phyloP scores from a whole-genome alignment of 2,888 invertebrate species.

The Leptinotarsa haldemani region DNA sequence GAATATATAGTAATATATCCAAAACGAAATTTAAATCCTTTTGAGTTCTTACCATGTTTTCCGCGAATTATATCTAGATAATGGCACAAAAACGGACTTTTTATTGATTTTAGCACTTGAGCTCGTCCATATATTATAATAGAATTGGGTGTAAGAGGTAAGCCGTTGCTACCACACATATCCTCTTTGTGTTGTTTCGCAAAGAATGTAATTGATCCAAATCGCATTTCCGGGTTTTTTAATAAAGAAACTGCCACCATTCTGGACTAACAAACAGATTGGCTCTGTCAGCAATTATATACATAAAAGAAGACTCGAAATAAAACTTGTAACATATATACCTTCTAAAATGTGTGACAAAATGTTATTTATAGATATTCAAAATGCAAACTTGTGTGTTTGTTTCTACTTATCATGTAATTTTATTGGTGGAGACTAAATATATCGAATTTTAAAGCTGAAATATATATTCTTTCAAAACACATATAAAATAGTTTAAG shows the following conservation, averaged over 20 bases:
- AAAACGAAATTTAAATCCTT: background rate
- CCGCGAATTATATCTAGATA: slow-evolving; percentile 93
- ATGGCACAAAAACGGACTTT: slow-evolving; percentile 85
- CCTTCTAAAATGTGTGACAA: no score
- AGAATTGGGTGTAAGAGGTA: slow-evolving; percentile 96
- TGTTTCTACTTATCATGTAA: no score
- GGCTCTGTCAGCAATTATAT: no score
- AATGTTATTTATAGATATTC: no score
- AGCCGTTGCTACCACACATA: slow-evolving; percentile 93
- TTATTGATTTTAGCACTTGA: slow-evolving; percentile 82
- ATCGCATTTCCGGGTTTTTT: slow-evolving; percentile 68
- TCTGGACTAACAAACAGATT: slow-evolving; percentile 16
- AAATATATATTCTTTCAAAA: no score
- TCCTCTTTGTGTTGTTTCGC: slow-evolving; percentile 91
- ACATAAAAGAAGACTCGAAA: no score
- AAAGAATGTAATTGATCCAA: slow-evolving; percentile 93
- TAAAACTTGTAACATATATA: no score
- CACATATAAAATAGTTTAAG: no score
- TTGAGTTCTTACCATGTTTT: slow-evolving; percentile 82
- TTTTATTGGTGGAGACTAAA: no score
- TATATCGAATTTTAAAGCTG: no score
- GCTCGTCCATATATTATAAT: slow-evolving; percentile 93
- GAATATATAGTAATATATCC: background rate
- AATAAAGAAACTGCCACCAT: slow-evolving; percentile 56
- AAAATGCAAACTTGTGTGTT: no score